Evolutionary conservation across 2,888 invertebrate species (phyloP).

Genomic region (Andrena haemorrhoa): DNA sequence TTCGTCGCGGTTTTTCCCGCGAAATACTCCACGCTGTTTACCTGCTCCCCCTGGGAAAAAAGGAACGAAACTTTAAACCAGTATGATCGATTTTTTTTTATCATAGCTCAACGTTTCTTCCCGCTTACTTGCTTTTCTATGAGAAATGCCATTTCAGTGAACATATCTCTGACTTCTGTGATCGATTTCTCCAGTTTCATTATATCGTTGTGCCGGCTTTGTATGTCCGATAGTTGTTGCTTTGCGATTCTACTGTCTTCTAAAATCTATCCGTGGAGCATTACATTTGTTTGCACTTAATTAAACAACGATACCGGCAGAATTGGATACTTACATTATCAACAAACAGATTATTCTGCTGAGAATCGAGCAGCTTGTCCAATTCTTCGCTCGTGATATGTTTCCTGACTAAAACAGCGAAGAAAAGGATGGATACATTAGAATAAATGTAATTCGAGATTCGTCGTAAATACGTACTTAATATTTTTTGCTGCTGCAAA

Average conservation of each 20-base stretch:
- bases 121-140: conserved; percentile 90
- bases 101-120: background rate
- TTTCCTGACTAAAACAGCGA: conserved; percentile 76
- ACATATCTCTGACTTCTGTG: conserved; percentile 92
- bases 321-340: conserved; percentile 85
- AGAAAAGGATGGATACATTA: conserved; percentile 23
- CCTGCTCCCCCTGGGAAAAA: conserved; percentile 87
- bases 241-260: conserved; percentile 92
- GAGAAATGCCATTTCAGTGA: conserved; percentile 92
- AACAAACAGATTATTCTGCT: conserved; percentile 85
- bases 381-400: conserved; percentile 83
- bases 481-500: conserved; percentile 87
- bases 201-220: conserved; percentile 93
- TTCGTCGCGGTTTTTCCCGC: conserved; percentile 88
- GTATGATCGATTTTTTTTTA: background rate
- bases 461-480: conserved; percentile 84
- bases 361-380: conserved; percentile 83
- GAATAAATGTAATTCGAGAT: conserved; percentile 16
- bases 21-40: conserved; percentile 89
- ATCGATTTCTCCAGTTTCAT: conserved; percentile 93
- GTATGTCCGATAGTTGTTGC: conserved; percentile 91
- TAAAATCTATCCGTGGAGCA: conserved; percentile 87
- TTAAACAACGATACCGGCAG: background rate
- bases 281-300: conserved; percentile 18
- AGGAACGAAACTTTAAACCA: conserved; percentile 16